Evolutionary conservation across 2,113 vertebrate species (phyloP), one percentile per base, ranked within the genome.

Genomic region (Zosterops lateralis): DNA sequence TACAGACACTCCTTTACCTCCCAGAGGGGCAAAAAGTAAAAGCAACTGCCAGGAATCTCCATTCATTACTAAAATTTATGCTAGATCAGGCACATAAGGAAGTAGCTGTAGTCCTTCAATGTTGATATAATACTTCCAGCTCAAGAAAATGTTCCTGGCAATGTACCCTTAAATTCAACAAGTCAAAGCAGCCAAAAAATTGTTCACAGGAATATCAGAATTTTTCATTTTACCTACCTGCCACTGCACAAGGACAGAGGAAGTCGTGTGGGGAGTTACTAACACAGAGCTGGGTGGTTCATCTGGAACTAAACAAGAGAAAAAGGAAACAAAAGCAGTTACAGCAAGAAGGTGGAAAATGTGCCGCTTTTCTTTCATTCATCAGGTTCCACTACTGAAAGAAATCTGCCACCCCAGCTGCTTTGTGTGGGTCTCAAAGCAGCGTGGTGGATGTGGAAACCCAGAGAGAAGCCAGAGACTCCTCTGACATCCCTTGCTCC

Each of bases 221-320:
- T 53, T 66, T 85, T 87, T 71, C 34, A 58, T 89, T 79, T 89
- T 60, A 96, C 97, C 92, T 96, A 99, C 99, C 99, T 99, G 98
- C 99, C 99, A 99, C 94, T 99, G 98, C 95, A 99, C 98, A 78
- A 99, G 97, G 56, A 99, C 98, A 3, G 99, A 99, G 48, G 99
- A 99, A 11, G 99, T 99, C 2, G 99, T 99, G 72, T 98, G 98
- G 0, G 99, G 99, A 47, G 98, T 99, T 73, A 99, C 99, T 2
- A 97, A 96, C 40, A 98, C 96, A 40, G 98, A 99, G 66, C 98
- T 95, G n/a, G 99, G 99, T 56, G 99, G 98, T 77, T 99, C 98
- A 61, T 98, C 98, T 17, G 99, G 99, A 93, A 98, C 99, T 99
- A 96, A 61, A 97, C 29, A 71, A 79, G 82, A 75, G 60, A 54